Evolutionary conservation across 2,888 invertebrate species (phyloP).

Genomic region (Nymphalis c-album): DNA sequence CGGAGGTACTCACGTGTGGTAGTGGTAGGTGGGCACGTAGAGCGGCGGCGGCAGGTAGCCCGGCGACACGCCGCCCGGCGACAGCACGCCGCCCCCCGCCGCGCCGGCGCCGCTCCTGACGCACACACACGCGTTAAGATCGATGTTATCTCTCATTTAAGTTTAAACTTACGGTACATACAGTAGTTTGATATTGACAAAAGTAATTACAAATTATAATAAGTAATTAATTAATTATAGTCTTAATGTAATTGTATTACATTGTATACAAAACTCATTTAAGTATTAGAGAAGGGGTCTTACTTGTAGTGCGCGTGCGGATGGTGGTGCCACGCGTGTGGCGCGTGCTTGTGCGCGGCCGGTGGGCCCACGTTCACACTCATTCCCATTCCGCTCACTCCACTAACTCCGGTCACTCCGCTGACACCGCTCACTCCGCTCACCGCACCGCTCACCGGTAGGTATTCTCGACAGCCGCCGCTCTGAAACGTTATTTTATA

Average conservation of each 20-base stretch:
- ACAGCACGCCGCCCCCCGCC: conserved; percentile 71
- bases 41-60: conserved; percentile 70
- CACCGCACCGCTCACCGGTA: conserved; percentile 48
- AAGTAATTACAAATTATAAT: too few relatives aligned
- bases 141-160: too few relatives aligned
- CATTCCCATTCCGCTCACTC: conserved; percentile 76
- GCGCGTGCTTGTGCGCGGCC: conserved; percentile 64
- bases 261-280: too few relatives aligned
- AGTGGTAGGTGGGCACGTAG: conserved; percentile 77
- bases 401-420: conserved; percentile 50
- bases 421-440: conserved; percentile 46
- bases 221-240: too few relatives aligned
- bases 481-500: conserved; percentile 50
- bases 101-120: conserved; percentile 56
- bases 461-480: conserved; percentile 72
- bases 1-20: conserved; percentile 69
- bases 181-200: too few relatives aligned
- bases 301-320: conserved; percentile 76
- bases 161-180: too few relatives aligned
- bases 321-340: conserved; percentile 69
- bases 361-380: conserved; percentile 61
- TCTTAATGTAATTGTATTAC: too few relatives aligned
- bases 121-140: neutral
- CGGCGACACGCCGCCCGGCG: conserved; percentile 75
- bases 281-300: conserved; percentile 11